Percentiles rank a stretch among this genome's conserved stretches.
Evolutionary conservation across 2,113 vertebrate species (phyloP).

Genomic region (Chionodraco myersi): DNA sequence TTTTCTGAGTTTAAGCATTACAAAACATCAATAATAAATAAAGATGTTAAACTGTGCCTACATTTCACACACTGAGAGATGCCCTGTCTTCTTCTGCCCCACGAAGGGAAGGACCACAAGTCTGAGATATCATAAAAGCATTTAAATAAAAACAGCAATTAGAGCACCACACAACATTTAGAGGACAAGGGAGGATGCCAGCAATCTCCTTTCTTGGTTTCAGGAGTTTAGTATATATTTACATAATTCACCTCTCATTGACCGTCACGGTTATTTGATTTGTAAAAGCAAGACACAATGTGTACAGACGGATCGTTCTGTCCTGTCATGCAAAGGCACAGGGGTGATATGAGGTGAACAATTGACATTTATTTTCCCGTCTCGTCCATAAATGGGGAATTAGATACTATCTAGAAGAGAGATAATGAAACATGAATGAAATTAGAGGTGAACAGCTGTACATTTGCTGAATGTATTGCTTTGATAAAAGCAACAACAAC

Average conservation of each 20-base stretch:
- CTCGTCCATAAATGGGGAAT: neutral
- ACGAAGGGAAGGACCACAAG: neutral
- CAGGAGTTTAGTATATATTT: neutral
- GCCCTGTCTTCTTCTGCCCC: neutral
- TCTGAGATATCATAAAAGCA: neutral
- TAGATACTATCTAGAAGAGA: neutral
- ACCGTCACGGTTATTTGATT: neutral
- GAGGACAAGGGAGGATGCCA: neutral
- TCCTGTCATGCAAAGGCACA: neutral
- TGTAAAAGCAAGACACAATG: no score
- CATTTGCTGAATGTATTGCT: slow-evolving; percentile 25
- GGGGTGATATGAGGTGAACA: neutral
- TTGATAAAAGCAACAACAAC: slow-evolving; percentile 28
- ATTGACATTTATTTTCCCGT: neutral
- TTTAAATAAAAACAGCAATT: neutral
- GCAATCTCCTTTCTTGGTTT: no score
- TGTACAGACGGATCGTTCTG: neutral
- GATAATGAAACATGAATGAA: neutral
- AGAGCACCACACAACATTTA: neutral
- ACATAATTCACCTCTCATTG: neutral
- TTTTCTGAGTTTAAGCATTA: neutral
- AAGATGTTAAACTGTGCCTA: slow-evolving; percentile 24
- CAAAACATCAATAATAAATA: neutral
- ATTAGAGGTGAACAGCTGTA: slow-evolving; percentile 27
- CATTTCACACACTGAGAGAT: slow-evolving; percentile 7